phyloP scores from a whole-genome alignment of 2,113 vertebrate species.

The Centrocercus urophasianus region DNA sequence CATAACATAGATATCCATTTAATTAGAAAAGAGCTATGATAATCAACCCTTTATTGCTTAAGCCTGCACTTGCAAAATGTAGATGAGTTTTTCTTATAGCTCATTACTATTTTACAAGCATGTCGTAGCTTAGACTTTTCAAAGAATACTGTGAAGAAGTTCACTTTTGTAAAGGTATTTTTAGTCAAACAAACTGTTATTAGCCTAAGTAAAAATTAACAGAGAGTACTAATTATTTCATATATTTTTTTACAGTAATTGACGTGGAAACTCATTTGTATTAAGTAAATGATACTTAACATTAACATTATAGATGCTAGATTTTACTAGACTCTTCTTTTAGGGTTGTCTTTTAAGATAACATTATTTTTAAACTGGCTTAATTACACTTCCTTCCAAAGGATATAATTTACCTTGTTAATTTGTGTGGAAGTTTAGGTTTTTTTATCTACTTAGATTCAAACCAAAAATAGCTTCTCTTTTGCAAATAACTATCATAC shows the following conservation, averaged over 20 bases:
- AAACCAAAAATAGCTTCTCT: neutral
- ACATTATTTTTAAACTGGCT: neutral
- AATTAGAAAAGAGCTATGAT: neutral
- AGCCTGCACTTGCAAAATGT: neutral
- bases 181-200: neutral
- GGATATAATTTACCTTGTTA: neutral
- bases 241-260: neutral
- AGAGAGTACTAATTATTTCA: neutral
- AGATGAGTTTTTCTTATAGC: neutral
- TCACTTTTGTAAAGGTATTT: neutral
- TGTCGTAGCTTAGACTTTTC: neutral
- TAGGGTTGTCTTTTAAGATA: neutral
- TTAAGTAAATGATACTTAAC: neutral
- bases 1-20: fast-evolving
- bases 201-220: neutral
- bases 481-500: neutral
- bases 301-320: neutral
- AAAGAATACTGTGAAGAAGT: neutral
- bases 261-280: neutral
- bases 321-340: neutral
- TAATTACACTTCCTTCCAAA: neutral
- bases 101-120: neutral
- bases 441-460: neutral
- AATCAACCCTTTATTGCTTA: neutral
- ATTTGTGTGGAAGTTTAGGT: neutral